Percentiles rank a stretch among this genome's conserved stretches.
phyloP scores from a whole-genome alignment of 2,113 vertebrate species.

The Phocoena phocoena region DNA sequence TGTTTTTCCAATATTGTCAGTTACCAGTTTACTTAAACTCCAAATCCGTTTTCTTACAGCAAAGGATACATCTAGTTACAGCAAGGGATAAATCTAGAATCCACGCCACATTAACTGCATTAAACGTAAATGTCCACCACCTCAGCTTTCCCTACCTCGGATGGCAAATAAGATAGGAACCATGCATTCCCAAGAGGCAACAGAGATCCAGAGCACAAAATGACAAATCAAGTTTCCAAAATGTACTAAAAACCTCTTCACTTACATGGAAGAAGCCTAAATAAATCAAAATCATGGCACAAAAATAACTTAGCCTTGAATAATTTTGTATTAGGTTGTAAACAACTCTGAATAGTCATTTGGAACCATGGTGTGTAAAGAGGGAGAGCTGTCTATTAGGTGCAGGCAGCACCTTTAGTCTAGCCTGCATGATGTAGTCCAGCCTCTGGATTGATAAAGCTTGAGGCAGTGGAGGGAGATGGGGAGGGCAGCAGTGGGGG shows the following conservation, averaged over 20 bases:
- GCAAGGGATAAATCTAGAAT: constrained; percentile 19
- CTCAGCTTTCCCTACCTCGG: neutral
- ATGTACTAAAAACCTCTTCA: neutral
- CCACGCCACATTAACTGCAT: neutral
- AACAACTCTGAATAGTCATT: neutral
- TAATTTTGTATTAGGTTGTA: neutral
- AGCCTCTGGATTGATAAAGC: rapidly evolving
- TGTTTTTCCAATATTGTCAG: constrained; percentile 5
- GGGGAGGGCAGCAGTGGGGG: neutral
- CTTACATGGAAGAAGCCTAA: constrained; percentile 13
- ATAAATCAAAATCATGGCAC: constrained; percentile 20
- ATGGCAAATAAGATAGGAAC: neutral
- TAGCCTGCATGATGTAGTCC: neutral
- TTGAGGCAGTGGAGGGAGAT: neutral
- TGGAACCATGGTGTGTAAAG: neutral
- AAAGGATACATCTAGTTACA: neutral
- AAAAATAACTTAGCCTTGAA: constrained; percentile 37
- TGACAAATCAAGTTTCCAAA: neutral
- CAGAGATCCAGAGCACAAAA: neutral
- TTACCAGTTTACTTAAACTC: constrained; percentile 50
- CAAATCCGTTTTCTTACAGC: neutral
- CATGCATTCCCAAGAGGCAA: neutral
- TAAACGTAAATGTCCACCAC: neutral
- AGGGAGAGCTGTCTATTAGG: neutral
- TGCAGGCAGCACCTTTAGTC: neutral